A percentile compares a stretch with the other conserved stretches of the same genome.
Evolutionary conservation across 2,113 vertebrate species (phyloP).

Genomic region (Azemiops feae): DNA sequence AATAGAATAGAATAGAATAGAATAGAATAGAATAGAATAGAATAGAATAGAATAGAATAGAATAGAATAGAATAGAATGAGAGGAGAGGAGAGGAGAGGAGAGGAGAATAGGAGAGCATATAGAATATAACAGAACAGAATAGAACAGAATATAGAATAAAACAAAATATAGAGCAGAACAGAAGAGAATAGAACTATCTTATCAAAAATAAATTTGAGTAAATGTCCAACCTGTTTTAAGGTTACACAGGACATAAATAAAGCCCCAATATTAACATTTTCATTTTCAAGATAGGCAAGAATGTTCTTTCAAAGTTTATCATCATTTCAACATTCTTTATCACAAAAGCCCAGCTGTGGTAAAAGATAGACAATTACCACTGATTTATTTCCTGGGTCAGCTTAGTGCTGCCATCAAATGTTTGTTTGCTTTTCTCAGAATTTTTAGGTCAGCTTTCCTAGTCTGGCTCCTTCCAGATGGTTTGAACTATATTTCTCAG

Average conservation of each 20-base stretch:
- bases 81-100: neutral
- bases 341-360: neutral
- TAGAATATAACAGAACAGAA: neutral
- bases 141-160: neutral
- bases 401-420: neutral
- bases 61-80: neutral
- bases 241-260: slow-evolving; percentile 19
- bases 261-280: neutral
- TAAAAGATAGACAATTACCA: neutral
- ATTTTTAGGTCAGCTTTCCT: neutral
- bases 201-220: slow-evolving; percentile 50
- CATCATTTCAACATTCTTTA: no score
- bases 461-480: neutral
- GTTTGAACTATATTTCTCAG: neutral
- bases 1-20: neutral
- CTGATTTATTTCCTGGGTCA: neutral
- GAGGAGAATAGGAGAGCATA: neutral
- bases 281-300: neutral
- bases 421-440: neutral
- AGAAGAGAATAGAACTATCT: slow-evolving; percentile 33
- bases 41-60: no score
- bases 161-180: neutral
- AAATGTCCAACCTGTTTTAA: slow-evolving; percentile 51
- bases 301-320: neutral
- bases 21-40: slow-evolving; percentile 31